phyloP scores from a whole-genome alignment of 92 coral and sea anemone species.

The Parazoanthus swiftii region DNA sequence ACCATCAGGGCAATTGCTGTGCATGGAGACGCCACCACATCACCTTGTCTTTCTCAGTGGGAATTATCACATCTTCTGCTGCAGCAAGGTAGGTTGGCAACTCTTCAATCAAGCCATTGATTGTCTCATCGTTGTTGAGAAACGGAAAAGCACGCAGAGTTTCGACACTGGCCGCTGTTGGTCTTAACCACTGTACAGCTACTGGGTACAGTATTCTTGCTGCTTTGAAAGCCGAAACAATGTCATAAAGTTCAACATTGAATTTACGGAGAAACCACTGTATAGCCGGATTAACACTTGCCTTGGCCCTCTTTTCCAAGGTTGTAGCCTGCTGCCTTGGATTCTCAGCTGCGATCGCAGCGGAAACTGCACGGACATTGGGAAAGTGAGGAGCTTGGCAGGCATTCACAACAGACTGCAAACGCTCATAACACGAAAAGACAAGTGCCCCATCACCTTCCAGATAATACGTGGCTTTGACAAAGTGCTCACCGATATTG shows the following conservation, averaged over 20 bases:
- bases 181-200: constrained; percentile 39
- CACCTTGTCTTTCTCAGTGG: constrained; percentile 34
- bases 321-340: not conserved
- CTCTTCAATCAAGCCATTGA: constrained; percentile 11
- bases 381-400: constrained; percentile 10
- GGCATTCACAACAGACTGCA: not conserved
- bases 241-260: constrained; percentile 36
- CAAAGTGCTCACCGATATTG: no score
- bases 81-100: not conserved
- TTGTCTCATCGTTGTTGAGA: constrained; percentile 18
- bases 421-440: no score
- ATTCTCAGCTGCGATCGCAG: not conserved
- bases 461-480: no score
- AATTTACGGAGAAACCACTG: constrained; percentile 40
- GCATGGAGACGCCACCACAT: constrained; percentile 29
- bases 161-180: constrained; percentile 35
- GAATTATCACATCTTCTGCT: constrained; percentile 27
- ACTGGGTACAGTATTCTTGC: constrained; percentile 19
- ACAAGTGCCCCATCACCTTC: no score
- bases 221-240: no score
- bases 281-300: constrained; percentile 32
- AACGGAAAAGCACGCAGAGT: constrained; percentile 42
- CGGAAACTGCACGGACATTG: no score
- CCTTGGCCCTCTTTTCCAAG: constrained; percentile 28
- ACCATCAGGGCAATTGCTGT: constrained; percentile 21